Percentiles rank a stretch among this genome's conserved stretches.
Conservation (phyloP, 2,888 invertebrate species). For the Drosophila neotestacea region DNA sequence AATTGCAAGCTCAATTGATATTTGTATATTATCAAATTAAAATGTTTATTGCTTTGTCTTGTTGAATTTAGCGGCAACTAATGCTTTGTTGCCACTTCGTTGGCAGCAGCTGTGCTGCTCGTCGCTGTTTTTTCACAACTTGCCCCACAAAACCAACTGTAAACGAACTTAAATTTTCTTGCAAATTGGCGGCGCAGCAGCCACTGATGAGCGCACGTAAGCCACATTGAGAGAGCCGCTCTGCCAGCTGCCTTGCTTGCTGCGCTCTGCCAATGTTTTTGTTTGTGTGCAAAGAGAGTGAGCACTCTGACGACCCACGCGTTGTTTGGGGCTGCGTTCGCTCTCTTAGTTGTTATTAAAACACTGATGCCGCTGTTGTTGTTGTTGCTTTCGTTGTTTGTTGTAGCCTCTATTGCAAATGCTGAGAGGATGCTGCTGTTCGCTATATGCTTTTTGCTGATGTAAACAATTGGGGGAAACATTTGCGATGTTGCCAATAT, state of each 20-base stretch:
- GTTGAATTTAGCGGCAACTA: constrained; percentile 26
- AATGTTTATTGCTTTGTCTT: constrained; percentile 43
- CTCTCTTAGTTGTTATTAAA: constrained; percentile 45
- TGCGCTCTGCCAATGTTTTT: constrained; percentile 55
- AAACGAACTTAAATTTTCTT: constrained; percentile 78
- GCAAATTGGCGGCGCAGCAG: constrained; percentile 77
- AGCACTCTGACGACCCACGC: constrained; percentile 45
- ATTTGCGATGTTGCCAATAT: constrained; percentile 54
- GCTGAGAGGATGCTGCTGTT: constrained; percentile 46
- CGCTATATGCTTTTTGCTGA: constrained; percentile 42
- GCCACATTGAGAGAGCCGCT: constrained; percentile 50
- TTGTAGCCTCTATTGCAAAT: constrained; percentile 16
- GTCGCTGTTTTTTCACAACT: constrained; percentile 68
- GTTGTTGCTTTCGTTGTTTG: constrained; percentile 13
- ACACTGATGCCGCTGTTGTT: constrained; percentile 20
- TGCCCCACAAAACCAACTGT: constrained; percentile 75
- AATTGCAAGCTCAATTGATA: constrained; percentile 65
- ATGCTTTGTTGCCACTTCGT: constrained; percentile 56
- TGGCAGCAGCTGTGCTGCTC: constrained; percentile 55
- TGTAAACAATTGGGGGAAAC: constrained; percentile 67
- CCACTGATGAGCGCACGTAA: constrained; percentile 63
- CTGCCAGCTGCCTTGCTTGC: constrained; percentile 18
- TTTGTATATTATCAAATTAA: constrained; percentile 58
- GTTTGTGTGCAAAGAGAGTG: constrained; percentile 41
- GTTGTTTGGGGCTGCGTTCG: constrained; percentile 44